Evolutionary conservation across 2,797 vertebrate genomes (phyloP), one percentile per base, ranked within the genome.

Genomic region (Sebastes matsubarae): DNA sequence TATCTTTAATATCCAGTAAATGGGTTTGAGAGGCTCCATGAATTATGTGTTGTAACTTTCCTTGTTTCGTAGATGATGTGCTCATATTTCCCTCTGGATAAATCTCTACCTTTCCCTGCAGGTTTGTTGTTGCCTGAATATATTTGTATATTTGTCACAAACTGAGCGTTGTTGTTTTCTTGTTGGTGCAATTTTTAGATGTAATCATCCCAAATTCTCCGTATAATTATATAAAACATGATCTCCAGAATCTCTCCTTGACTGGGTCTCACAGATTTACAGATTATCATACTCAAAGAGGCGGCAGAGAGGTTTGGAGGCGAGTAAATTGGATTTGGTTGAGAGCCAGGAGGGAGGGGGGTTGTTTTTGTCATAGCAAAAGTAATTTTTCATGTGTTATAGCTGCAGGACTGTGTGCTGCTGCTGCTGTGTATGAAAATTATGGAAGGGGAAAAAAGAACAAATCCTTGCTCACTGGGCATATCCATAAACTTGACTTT

Each of bases 271-370:
- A 6, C 71, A 70, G 72, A 83, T 79, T 46, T 79, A 22, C 55
- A 80, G 38, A 83, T 83, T 55, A 59, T 77, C 68, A 60, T 55
- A 75, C n/a, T 75, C 29, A 69, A 72, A 81, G 68, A 70, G 61
- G 68, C 6, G 30, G 65, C 14, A 1, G 73, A 64, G 74, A 20
- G 34, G 12, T 81, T 84, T 73, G 27, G 52, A 85, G 84, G 65
- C 5, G 27, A 86, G 68, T 61, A 84, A 91, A 90, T 85, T 87
- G 63, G 68, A 89, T 92, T 92, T 86, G 60, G 64, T 69, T 27
- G 58, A 75, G 20, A 66, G 63, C 9, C 59, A 61, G 59, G 75
- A 42, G 80, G 55, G 81, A 79, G 75, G 67, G n/a, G 29, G 63
- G 66, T 22, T 59, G 68, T 30, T 82, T 90, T 85, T 77, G 73